Percentiles rank a stretch among this genome's conserved stretches.
phyloP scores from a whole-genome alignment of 2,797 vertebrate species.

The Euphonia xanthogaster region DNA sequence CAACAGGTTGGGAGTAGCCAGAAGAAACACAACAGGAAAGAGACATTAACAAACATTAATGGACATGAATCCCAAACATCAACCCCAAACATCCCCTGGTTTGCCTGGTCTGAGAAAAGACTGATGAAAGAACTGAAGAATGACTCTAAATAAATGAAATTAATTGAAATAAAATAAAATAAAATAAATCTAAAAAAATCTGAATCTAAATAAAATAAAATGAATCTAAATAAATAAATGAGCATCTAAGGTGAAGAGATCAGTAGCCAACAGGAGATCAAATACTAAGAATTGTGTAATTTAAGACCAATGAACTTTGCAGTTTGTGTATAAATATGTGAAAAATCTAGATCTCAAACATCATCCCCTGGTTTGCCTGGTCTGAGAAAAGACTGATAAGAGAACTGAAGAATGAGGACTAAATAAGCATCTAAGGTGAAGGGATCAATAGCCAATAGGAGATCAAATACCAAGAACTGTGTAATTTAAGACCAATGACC shows the following conservation, averaged over 20 bases:
- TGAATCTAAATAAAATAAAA: too few relatives aligned
- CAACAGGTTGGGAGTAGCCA: neutral
- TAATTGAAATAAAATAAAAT: too few relatives aligned
- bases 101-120: neutral
- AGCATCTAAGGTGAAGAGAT: neutral
- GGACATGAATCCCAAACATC: neutral
- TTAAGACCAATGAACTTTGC: neutral
- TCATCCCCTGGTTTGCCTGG: neutral
- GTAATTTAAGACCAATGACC: neutral
- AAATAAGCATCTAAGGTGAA: neutral
- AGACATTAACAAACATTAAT: neutral
- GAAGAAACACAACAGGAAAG: neutral
- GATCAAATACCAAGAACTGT: neutral
- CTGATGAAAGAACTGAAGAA: neutral
- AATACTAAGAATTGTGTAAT: neutral
- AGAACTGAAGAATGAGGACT: neutral
- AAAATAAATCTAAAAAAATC: too few relatives aligned
- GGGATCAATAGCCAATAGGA: neutral
- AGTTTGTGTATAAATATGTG: neutral
- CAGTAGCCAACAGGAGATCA: neutral
- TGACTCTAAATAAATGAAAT: neutral
- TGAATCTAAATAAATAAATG: neutral
- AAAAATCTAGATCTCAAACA: neutral
- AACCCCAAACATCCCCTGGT: neutral
- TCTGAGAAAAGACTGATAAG: neutral